Conservation (phyloP, 2,888 invertebrate species). For the Harmothoe impar region DNA sequence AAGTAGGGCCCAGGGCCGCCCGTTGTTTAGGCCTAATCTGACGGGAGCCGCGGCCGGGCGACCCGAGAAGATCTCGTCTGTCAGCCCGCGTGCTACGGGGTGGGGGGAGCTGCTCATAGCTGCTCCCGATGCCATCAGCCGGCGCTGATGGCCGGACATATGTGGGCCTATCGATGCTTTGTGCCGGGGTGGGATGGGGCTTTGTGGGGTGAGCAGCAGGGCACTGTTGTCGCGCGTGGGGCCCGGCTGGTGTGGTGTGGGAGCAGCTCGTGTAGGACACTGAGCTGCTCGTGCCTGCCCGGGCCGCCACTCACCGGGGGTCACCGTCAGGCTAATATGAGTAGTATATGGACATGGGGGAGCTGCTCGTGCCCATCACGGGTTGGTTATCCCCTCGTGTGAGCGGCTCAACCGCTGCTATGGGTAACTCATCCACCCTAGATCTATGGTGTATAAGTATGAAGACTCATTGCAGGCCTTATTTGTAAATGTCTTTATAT, state of each 20-base stretch:
- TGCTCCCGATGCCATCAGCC: constrained; percentile 18
- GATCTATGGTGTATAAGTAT: neutral
- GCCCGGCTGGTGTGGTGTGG: neutral
- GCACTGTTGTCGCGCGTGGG: neutral
- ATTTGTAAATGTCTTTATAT: no score
- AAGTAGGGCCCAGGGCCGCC: constrained; percentile 11
- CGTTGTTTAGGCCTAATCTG: constrained; percentile 44
- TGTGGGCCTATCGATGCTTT: constrained; percentile 30
- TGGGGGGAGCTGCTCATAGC: neutral
- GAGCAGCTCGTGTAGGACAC: neutral
- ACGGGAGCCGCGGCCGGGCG: constrained; percentile 21
- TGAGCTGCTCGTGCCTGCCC: neutral
- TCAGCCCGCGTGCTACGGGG: neutral
- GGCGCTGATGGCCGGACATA: constrained; percentile 16
- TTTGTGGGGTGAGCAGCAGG: neutral
- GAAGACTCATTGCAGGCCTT: no score
- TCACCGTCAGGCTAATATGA: neutral
- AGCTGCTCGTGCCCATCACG: no score
- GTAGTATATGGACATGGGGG: no score
- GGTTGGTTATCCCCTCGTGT: no score
- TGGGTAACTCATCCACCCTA: no score
- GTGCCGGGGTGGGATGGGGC: neutral
- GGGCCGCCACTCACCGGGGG: neutral
- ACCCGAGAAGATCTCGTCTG: constrained; percentile 27
- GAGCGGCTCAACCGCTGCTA: no score